Conservation (phyloP, 2,113 vertebrate genomes). For the Urocynchramus pylzowi region DNA sequence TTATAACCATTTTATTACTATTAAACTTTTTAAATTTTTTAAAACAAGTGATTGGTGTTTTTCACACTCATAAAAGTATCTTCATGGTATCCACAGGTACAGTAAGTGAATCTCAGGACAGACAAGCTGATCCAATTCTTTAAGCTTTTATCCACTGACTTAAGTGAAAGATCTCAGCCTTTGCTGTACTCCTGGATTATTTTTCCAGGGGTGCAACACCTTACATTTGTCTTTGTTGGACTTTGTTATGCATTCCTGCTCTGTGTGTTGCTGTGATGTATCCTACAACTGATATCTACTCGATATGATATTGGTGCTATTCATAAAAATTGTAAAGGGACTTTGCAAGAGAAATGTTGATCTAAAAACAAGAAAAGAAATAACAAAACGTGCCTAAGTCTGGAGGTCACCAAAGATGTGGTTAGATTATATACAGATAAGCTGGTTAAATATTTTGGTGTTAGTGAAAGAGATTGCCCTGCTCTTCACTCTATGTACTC, state of each 20-base stretch:
- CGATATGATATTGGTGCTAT: background rate
- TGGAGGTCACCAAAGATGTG: background rate
- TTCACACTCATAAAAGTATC: fast-evolving
- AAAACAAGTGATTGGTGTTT: too few species aligned
- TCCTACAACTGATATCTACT: background rate
- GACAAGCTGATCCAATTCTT: background rate
- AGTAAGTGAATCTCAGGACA: background rate
- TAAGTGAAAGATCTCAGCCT: background rate
- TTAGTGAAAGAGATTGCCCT: background rate
- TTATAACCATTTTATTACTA: too few species aligned
- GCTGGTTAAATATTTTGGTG: background rate
- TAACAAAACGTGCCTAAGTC: background rate
- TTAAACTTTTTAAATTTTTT: too few species aligned
- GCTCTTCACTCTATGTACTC: background rate
- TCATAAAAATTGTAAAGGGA: background rate
- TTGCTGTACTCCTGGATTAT: background rate
- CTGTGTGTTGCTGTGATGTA: background rate
- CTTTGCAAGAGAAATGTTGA: background rate
- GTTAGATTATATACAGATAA: background rate
- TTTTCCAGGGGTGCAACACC: background rate
- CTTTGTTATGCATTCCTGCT: background rate
- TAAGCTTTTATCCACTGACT: background rate
- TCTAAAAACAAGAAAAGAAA: background rate
- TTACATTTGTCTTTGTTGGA: background rate
- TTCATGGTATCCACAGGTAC: background rate